A percentile compares a stretch with the other conserved stretches of the same genome.
Conservation (phyloP, 2,888 invertebrate species). For the Drosophila pseudotalamancana region DNA sequence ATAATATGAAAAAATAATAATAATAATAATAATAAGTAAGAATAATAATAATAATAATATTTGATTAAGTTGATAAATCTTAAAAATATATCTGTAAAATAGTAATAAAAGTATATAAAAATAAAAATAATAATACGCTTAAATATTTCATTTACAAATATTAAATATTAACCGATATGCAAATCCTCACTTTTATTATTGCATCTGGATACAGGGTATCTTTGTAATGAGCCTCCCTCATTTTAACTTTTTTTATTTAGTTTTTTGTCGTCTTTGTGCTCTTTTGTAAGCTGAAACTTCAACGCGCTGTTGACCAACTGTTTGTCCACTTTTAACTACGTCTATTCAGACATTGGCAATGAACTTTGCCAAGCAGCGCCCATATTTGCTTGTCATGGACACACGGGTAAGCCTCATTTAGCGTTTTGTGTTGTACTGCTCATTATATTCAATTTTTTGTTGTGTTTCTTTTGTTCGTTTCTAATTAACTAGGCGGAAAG, state of each 20-base stretch:
- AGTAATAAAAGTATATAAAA: too few species aligned
- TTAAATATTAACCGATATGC: neutral
- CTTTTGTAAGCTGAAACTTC: conserved; percentile 20
- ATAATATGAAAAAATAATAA: too few species aligned
- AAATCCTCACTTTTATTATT: neutral
- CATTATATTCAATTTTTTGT: neutral
- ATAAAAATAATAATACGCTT: neutral
- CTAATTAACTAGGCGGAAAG: conserved; percentile 29
- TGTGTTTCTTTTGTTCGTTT: neutral
- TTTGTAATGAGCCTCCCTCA: neutral
- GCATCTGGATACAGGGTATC: conserved; percentile 1
- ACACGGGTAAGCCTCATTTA: conserved; percentile 34
- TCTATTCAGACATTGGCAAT: conserved; percentile 53
- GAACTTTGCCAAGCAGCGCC: conserved; percentile 48
- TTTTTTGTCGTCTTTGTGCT: conserved; percentile 24
- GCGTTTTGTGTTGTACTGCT: conserved; percentile 7
- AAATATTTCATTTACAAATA: neutral
- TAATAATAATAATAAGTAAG: too few species aligned
- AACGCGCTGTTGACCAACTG: conserved; percentile 29
- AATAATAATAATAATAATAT: too few species aligned
- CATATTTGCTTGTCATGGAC: conserved; percentile 59
- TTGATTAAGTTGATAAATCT: too few species aligned
- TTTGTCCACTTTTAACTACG: conserved; percentile 20
- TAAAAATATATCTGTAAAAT: too few species aligned
- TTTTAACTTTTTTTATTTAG: neutral